phyloP scores from a whole-genome alignment of 1,140 invertebrate species.

The Copidosoma floridanum region DNA sequence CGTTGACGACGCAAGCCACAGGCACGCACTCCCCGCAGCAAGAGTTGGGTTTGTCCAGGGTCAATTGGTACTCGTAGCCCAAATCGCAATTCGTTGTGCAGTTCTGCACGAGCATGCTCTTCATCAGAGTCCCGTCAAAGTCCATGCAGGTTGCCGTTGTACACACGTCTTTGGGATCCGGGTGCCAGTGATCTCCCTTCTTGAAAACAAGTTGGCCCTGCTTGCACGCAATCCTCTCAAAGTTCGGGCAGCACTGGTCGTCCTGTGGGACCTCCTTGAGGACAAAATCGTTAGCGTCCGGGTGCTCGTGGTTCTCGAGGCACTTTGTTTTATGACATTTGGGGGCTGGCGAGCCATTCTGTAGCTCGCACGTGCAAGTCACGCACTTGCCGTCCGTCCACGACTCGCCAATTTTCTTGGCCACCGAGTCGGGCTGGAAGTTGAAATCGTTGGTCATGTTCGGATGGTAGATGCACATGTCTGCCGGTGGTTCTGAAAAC shows the following conservation, averaged over 20 bases:
- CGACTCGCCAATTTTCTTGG: constrained; percentile 58
- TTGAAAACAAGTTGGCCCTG: constrained; percentile 57
- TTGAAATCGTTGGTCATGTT: constrained; percentile 52
- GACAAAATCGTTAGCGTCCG: constrained; percentile 57
- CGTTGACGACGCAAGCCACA: constrained; percentile 62
- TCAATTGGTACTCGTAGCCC: constrained; percentile 51
- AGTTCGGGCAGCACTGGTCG: constrained; percentile 63
- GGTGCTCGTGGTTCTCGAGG: constrained; percentile 40
- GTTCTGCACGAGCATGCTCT: constrained; percentile 46
- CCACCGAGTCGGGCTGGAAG: constrained; percentile 49
- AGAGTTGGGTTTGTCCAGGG: constrained; percentile 42
- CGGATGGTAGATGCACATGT: constrained; percentile 67
- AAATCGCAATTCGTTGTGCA: constrained; percentile 41
- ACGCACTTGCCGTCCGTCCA: constrained; percentile 72
- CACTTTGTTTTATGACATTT: constrained; percentile 55
- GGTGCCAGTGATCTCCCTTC: constrained; percentile 57
- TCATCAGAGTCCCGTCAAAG: constrained; percentile 47
- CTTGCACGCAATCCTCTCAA: constrained; percentile 63
- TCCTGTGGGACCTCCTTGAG: constrained; percentile 55
- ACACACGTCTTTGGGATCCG: constrained; percentile 56
- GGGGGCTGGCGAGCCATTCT: constrained; percentile 32
- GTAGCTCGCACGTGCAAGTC: constrained; percentile 59
- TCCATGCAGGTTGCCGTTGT: constrained; percentile 56
- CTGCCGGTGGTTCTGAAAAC: constrained; percentile 62
- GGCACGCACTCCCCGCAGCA: constrained; percentile 69